These are phyloP conservation scores for Eristalis arbustorum DNA, from an alignment of 2,888 invertebrate genomes.

Conservation along the genomic window DNA sequence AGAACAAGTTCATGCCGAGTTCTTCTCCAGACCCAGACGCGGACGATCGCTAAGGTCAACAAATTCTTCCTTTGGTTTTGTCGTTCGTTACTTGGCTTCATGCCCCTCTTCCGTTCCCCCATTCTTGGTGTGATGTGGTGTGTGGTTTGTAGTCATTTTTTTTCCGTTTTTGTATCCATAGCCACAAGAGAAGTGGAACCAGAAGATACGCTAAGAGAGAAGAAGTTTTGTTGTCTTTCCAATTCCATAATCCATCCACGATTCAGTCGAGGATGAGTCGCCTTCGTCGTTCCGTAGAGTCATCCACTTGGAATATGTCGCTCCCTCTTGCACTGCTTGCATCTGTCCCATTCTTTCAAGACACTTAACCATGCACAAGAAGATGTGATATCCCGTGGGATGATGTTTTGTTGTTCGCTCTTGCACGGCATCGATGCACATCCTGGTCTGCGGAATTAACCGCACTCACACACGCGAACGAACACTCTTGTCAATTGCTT, in stretches of 20 bases:
- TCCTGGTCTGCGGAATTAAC: constrained; percentile 42
- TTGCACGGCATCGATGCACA: constrained; percentile 16
- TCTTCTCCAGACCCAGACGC: constrained; percentile 45
- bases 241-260: constrained; percentile 63
- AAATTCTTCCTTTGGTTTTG: constrained; percentile 52
- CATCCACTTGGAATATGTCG: constrained; percentile 39
- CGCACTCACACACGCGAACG: background rate
- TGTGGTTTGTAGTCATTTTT: background rate
- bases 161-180: constrained; percentile 23
- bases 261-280: constrained; percentile 61
- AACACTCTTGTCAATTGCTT: constrained; percentile 50
- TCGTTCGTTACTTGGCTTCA: background rate
- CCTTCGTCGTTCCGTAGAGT: constrained; percentile 1
- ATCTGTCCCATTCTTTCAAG: background rate
- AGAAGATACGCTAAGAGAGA: constrained; percentile 16
- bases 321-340: background rate
- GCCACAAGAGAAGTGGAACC: constrained; percentile 48
- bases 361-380: constrained; percentile 32
- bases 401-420: constrained; percentile 44
- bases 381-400: constrained; percentile 60
- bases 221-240: constrained; percentile 59
- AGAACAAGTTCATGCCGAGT: constrained; percentile 66
- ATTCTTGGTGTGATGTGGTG: constrained; percentile 30
- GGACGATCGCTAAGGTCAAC: constrained; percentile 66
- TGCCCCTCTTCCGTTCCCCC: background rate